phyloP scores from a whole-genome alignment of 2,888 invertebrate species.

The Formica aserva region DNA sequence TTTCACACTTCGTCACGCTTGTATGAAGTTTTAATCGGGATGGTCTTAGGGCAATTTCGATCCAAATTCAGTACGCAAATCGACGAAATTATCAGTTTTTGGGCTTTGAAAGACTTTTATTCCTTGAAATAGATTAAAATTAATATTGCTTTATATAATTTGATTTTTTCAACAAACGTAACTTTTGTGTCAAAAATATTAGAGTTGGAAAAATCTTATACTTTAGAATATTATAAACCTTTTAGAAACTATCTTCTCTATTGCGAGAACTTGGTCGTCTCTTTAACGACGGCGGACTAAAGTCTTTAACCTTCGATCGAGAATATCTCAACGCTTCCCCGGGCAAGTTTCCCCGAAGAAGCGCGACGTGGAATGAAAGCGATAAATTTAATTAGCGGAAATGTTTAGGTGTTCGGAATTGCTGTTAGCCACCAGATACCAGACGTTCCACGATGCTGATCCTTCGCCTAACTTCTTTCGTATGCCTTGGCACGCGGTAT shows the following conservation, averaged over 20 bases:
- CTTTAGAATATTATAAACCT: not conserved
- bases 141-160: not conserved
- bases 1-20: conserved; percentile 51
- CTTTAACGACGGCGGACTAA: conserved; percentile 5
- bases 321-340: conserved; percentile 38
- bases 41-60: not conserved
- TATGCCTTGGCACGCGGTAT: conserved; percentile 51
- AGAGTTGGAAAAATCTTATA: not conserved
- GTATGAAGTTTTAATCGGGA: conserved; percentile 40
- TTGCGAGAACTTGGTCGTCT: not conserved
- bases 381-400: conserved; percentile 65
- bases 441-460: conserved; percentile 56
- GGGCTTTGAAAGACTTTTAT: not conserved
- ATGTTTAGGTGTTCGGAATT: conserved; percentile 54
- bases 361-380: conserved; percentile 65
- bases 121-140: not conserved
- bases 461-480: conserved; percentile 58
- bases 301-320: conserved; percentile 44
- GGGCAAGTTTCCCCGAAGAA: conserved; percentile 36
- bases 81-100: not conserved
- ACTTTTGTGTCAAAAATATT: not conserved
- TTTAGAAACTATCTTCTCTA: conserved; percentile 5
- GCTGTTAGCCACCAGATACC: conserved; percentile 54
- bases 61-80: not conserved
- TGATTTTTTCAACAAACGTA: not conserved